Percentiles rank a stretch among this genome's conserved stretches.
Conservation (phyloP, 2,797 vertebrate species). For the Neomorphus geoffroyi region DNA sequence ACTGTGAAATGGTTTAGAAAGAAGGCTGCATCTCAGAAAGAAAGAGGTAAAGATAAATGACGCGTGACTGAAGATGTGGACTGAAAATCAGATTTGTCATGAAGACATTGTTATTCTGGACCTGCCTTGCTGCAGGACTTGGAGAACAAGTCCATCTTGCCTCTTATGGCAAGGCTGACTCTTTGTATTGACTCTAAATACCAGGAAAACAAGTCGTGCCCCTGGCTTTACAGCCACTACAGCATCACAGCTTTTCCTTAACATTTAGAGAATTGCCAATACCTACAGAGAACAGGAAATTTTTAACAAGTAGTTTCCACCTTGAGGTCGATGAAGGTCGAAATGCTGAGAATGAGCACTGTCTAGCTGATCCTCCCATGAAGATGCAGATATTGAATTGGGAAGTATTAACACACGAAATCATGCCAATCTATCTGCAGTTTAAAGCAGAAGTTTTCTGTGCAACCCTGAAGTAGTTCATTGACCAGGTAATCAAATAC, state of each 20-base stretch:
- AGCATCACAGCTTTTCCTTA: not conserved
- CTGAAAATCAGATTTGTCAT: not conserved
- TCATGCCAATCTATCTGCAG: not conserved
- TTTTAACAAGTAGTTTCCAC: not conserved
- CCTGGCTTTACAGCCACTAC: not conserved
- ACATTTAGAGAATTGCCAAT: not conserved
- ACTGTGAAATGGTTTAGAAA: not conserved
- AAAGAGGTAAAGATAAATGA: not conserved
- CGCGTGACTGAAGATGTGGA: not conserved
- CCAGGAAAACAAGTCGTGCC: not conserved
- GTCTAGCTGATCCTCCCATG: not conserved
- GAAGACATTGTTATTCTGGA: not conserved
- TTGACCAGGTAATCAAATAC: not conserved
- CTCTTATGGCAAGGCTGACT: not conserved
- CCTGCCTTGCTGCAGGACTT: not conserved
- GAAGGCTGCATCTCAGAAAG: not conserved
- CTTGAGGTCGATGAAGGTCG: not conserved
- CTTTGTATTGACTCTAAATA: not conserved
- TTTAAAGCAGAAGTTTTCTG: not conserved
- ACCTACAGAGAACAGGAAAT: not conserved
- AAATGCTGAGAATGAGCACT: not conserved
- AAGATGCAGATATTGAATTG: not conserved
- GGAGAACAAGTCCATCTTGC: not conserved
- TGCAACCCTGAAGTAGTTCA: not conserved
- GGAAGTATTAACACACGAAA: not conserved